phyloP scores from a whole-genome alignment of 2,113 vertebrate genomes.

The Coptodon bakossiorum region DNA sequence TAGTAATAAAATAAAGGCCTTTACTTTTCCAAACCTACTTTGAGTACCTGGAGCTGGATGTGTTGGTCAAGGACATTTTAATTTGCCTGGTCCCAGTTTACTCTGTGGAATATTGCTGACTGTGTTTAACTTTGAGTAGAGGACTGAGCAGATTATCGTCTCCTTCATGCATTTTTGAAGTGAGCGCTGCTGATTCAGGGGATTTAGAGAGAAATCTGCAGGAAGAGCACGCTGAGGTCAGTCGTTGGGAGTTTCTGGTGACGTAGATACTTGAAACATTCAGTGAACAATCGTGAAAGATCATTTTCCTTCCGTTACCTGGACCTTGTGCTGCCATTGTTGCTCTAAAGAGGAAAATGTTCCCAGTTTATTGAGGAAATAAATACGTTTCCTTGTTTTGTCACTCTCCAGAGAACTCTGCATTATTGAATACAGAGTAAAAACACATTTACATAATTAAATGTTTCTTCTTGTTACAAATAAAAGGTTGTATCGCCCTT shows the following conservation, averaged over 20 bases:
- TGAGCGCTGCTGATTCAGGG: neutral
- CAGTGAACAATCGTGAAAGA: neutral
- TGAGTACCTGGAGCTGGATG: neutral
- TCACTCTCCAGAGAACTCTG: neutral
- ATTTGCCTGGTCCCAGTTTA: neutral
- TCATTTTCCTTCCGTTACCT: neutral
- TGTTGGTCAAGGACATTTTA: neutral
- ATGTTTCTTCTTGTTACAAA: neutral
- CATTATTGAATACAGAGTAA: neutral
- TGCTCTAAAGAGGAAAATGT: neutral
- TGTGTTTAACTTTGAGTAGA: neutral
- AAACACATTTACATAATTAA: neutral
- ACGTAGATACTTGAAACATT: neutral
- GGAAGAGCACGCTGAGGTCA: neutral
- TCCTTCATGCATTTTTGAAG: neutral
- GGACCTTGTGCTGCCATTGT: neutral
- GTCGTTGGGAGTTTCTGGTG: neutral
- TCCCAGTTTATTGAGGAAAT: neutral
- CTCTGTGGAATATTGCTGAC: neutral
- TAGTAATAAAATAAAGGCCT: neutral
- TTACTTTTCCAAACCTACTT: neutral
- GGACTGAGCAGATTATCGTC: neutral
- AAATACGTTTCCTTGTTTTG: neutral
- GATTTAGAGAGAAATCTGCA: neutral
- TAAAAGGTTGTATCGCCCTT: neutral